phyloP scores from a whole-genome alignment of 2,888 invertebrate genomes.

The Troides helena region DNA sequence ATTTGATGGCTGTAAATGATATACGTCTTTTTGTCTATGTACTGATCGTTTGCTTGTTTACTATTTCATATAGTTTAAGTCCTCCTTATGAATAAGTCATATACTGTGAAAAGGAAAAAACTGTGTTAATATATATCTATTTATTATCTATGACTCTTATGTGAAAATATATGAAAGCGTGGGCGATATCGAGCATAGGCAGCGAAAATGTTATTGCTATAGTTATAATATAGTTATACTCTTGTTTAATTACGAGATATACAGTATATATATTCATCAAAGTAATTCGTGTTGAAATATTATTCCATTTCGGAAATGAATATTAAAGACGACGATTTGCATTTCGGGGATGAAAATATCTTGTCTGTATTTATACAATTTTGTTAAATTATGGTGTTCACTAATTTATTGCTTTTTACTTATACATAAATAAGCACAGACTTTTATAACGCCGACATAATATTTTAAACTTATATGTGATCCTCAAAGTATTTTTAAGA shows the following conservation, averaged over 20 bases:
- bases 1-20: no score
- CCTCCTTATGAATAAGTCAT: no score
- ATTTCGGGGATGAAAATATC: background rate
- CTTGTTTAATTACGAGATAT: background rate
- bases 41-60: no score
- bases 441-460: background rate
- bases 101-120: no score
- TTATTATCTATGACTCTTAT: no score
- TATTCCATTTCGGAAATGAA: slow-evolving; percentile 1
- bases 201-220: background rate
- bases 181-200: background rate
- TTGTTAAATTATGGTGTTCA: background rate
- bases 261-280: background rate
- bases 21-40: no score
- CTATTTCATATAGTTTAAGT: no score
- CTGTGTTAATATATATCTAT: no score
- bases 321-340: slow-evolving; percentile 1
- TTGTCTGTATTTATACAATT: background rate
- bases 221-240: background rate
- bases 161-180: no score
- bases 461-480: no score
- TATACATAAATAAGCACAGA: background rate
- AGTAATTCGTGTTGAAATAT: background rate
- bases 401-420: background rate
- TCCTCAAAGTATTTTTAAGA: no score